phyloP scores from a whole-genome alignment of 2,797 vertebrate species.

The Atherinosoma microstoma region DNA sequence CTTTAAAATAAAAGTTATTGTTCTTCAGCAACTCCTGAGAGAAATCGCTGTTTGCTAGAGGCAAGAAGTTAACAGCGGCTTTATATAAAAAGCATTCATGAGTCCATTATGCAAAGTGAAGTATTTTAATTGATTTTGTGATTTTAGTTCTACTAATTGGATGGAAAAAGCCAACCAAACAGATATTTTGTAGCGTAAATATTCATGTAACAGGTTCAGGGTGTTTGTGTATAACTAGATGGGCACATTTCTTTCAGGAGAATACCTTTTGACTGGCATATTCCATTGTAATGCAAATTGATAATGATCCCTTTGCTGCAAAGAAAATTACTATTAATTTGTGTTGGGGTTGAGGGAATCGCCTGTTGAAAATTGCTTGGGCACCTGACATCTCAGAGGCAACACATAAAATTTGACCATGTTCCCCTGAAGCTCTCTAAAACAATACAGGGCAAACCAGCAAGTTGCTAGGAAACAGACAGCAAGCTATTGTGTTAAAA shows the following conservation, averaged over 20 bases:
- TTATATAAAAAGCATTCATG: background rate
- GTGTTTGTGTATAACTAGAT: conserved; percentile 37
- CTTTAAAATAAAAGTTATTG: background rate
- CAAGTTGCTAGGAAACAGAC: conserved; percentile 85
- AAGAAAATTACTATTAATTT: conserved; percentile 71
- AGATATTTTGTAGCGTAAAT: conserved; percentile 13
- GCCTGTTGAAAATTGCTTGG: conserved; percentile 58
- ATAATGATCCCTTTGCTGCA: conserved; percentile 56
- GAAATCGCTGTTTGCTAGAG: background rate
- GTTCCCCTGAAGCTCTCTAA: conserved; percentile 58
- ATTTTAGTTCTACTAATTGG: conserved; percentile 13
- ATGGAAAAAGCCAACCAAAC: background rate
- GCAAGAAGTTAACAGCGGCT: background rate
- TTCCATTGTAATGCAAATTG: conserved; percentile 63
- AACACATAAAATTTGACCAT: conserved; percentile 57
- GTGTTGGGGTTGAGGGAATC: conserved; percentile 61
- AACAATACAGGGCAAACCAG: conserved; percentile 62
- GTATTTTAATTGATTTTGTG: background rate
- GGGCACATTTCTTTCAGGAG: conserved; percentile 35
- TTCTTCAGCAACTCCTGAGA: background rate
- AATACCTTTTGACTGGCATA: conserved; percentile 56
- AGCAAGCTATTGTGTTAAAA: conserved; percentile 46
- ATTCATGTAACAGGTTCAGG: conserved; percentile 22
- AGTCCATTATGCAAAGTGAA: background rate
- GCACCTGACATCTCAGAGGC: conserved; percentile 63